Evolutionary conservation across 2,888 invertebrate species (phyloP).

Genomic region (Cantharis nigra): DNA sequence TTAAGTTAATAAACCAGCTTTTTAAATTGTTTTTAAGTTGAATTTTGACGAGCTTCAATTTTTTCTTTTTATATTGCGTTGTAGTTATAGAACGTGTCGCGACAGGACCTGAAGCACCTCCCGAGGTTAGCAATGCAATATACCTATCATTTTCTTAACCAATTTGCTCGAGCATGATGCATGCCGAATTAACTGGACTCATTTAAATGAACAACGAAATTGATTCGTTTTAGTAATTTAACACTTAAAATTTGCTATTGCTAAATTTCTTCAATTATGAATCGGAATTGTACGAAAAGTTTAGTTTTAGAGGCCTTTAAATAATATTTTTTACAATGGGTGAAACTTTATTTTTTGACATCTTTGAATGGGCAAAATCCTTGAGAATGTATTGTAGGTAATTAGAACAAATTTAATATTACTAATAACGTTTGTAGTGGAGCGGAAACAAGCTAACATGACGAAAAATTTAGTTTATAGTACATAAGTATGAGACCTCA

Average conservation of each 20-base stretch:
- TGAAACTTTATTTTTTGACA: neutral
- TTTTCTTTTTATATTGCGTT: slow-evolving; percentile 50
- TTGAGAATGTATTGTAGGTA: neutral
- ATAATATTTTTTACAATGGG: neutral
- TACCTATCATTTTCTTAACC: slow-evolving; percentile 15
- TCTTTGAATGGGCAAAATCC: neutral
- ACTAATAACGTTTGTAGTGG: neutral
- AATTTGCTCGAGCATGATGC: slow-evolving; percentile 16
- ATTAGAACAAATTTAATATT: neutral
- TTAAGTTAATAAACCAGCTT: slow-evolving; percentile 17
- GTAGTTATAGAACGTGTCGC: slow-evolving; percentile 53
- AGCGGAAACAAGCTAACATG: neutral
- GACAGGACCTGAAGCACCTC: slow-evolving; percentile 46
- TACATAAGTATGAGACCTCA: no score
- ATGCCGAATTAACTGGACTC: slow-evolving; percentile 3
- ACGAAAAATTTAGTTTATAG: no score
- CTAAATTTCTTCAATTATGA: neutral
- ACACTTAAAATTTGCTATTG: neutral
- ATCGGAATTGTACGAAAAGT: neutral
- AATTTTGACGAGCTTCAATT: slow-evolving; percentile 38
- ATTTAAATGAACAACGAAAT: neutral
- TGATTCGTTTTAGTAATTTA: neutral
- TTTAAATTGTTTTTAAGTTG: slow-evolving; percentile 24
- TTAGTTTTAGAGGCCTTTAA: neutral
- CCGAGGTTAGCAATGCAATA: slow-evolving; percentile 50